A percentile compares a stretch with the other conserved stretches of the same genome.
Conservation (phyloP, 2,113 vertebrate genomes). For the Oncorhynchus gorbuscha region DNA sequence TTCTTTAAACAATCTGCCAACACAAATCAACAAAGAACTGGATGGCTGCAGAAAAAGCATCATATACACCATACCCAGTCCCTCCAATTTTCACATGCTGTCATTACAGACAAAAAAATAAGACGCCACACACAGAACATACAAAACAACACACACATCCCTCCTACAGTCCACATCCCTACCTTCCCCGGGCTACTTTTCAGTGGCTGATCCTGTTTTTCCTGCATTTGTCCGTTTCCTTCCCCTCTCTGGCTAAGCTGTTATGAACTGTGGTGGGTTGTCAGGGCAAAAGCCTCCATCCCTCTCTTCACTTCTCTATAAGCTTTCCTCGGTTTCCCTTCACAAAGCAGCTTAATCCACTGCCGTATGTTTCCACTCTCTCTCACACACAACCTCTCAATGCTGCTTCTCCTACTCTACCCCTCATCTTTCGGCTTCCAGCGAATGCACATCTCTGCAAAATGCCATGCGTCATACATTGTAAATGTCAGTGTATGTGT, state of each 20-base stretch:
- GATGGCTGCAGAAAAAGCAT: neutral
- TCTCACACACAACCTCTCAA: neutral
- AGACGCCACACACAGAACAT: too few relatives aligned
- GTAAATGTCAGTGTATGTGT: neutral
- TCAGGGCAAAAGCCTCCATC: neutral
- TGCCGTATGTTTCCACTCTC: slow-evolving; percentile 1
- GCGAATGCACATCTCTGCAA: neutral
- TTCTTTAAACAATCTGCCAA: neutral
- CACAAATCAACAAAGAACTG: neutral
- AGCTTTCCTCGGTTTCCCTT: neutral
- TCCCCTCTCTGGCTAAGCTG: neutral
- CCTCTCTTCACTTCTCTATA: neutral
- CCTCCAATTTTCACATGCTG: neutral
- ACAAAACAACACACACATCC: neutral
- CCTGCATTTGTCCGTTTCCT: slow-evolving; percentile 18
- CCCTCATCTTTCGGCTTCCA: neutral
- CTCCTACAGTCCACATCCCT: neutral
- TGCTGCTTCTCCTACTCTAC: neutral
- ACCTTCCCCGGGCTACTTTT: slow-evolving; percentile 20
- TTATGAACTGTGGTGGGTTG: slow-evolving; percentile 4
- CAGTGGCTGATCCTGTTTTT: slow-evolving; percentile 18
- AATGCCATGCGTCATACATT: neutral
- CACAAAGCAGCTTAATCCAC: neutral
- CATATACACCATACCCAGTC: neutral
- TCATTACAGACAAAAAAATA: neutral